Evolutionary conservation across 2,888 invertebrate genomes (phyloP), one percentile per base, ranked within the genome.

Genomic region (Dryococelus australis): DNA sequence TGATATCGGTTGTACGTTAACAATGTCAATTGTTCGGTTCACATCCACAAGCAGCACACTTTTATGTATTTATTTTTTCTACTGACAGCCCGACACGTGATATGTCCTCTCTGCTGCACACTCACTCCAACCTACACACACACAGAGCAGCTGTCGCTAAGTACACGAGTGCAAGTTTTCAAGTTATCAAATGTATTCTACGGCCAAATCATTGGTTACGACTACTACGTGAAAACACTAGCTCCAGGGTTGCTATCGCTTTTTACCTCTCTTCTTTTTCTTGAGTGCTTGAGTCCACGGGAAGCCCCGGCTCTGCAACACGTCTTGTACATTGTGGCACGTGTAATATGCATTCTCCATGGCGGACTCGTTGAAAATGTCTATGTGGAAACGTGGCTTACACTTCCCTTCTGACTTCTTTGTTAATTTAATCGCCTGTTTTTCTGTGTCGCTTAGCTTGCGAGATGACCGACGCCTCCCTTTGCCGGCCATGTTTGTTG

Each of bases 291-390:
- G 97, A 0, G 97, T 97, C 95, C 98, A 98, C 51, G 96, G 96
- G 92, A 98, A 98, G 0, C 98, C 98, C 89, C 98, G 94, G 79
- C 96, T 96, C 90, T 95, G 96, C 24, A 98, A 93, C 16, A 98
- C 94, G 91, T 98, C 98, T 92, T 98, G 98, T 0, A 98, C 96
- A 91, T 98, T 98, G 91, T 98, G 98, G 90, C 98, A 98, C 0
- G 97, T 97, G 91, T 97, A 97, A 92, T 98, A 98, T 0, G 98
- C 97, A 91, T 98, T 98, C 89, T 97, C 96, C 97, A 98, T 98
- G 0, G 98, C 98, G 4, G 96, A 96, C 90, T 97, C 97, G 89
- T 97, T 97, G 91, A 98, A 95, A 91, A 98, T 96, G 90, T 98
- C 98, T 87, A 97, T 96, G 65, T 96, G 95, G 90, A 96, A 96